Base-by-base conservation (phyloP, 2,113 vertebrate genomes). In the Pachycephala philippinensis region DNA sequence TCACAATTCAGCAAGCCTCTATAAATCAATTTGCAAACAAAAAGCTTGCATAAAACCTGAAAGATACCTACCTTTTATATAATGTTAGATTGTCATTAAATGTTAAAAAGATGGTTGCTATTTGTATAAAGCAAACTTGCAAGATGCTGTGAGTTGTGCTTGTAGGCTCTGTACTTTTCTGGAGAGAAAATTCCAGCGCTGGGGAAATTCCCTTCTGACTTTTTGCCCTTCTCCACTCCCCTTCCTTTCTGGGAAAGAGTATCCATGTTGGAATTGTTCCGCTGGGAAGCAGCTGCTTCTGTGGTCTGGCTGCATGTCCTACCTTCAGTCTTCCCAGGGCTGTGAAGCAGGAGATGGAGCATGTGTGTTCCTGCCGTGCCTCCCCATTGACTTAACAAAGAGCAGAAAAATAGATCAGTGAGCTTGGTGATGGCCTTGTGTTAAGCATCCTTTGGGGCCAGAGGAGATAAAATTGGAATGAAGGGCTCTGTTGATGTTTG, bases 211-310 rank as follows among this genome's bases (percentile, higher is more conserved):
- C 90, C 82, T 63, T 77, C 50, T 96, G 90, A 93, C 71, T 92
- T 91, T 77, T 85, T 96, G 82, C 84, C 59, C 84, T 95, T 83
- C 74, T 75, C 35, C 21, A 56, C 95, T 95, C 88, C 44, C 42
- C 45, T 66, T 95, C 63, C 87, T 89, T 95, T 89, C 72, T 88
- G 87, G 77, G 70, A 85, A 85, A 54, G 75, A 63, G 82, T 60
- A 90, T 68, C 91, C 92, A 83, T 86, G 47, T 88, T 96, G 91
- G 90, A 96, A 90, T 91, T 77, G 54, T 89, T 96, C 87, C 66
- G 21, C 63, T 95, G 93, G 91, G 95, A 94, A 97, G 95, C 95
- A 97, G 91, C 93, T 96, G 93, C 84, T 74, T 87, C 59, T 96
- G 93, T 93, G 95, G 93, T 96, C 93, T 96, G 94, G 94, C 95